These are phyloP conservation scores for Eublepharis macularius DNA, from an alignment of 2,113 vertebrate genomes.

Conservation along the genomic window DNA sequence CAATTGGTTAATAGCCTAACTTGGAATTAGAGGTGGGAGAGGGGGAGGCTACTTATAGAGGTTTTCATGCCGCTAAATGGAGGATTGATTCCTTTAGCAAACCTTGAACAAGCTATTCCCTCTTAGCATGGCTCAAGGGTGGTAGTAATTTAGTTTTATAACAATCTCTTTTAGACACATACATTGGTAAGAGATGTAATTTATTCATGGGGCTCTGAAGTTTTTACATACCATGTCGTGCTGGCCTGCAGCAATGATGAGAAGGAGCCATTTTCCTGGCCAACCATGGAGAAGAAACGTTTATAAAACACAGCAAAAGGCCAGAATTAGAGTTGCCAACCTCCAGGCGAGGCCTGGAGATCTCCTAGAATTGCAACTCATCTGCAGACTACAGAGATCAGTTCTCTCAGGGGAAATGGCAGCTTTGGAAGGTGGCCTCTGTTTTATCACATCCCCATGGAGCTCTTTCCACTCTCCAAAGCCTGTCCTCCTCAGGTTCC, in stretches of 20 bases:
- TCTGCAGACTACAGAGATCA: too few relatives aligned
- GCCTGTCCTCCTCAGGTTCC: too few relatives aligned
- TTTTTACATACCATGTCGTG: conserved; percentile 44
- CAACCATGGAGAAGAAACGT: conserved; percentile 47
- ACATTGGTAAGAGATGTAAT: conserved; percentile 58
- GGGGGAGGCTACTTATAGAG: background rate
- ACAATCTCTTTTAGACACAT: conserved; percentile 35
- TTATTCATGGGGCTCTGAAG: conserved; percentile 58
- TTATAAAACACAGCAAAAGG: conserved; percentile 10
- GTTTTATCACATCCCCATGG: too few relatives aligned
- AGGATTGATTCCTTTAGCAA: conserved; percentile 33
- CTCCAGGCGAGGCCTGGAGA: too few relatives aligned
- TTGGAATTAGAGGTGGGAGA: background rate
- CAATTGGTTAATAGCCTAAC: conserved; percentile 15
- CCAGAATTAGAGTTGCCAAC: background rate
- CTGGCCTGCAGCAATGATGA: conserved; percentile 23
- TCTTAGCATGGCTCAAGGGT: conserved; percentile 46
- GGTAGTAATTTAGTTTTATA: conserved; percentile 62
- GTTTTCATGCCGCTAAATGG: conserved; percentile 29
- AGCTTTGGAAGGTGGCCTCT: too few relatives aligned
- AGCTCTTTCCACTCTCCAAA: too few relatives aligned
- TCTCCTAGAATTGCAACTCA: too few relatives aligned
- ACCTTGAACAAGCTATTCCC: conserved; percentile 43
- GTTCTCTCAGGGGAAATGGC: too few relatives aligned
- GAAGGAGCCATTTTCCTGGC: conserved; percentile 54